phyloP scores from a whole-genome alignment of 2,113 vertebrate genomes.

The Salminus brasiliensis region DNA sequence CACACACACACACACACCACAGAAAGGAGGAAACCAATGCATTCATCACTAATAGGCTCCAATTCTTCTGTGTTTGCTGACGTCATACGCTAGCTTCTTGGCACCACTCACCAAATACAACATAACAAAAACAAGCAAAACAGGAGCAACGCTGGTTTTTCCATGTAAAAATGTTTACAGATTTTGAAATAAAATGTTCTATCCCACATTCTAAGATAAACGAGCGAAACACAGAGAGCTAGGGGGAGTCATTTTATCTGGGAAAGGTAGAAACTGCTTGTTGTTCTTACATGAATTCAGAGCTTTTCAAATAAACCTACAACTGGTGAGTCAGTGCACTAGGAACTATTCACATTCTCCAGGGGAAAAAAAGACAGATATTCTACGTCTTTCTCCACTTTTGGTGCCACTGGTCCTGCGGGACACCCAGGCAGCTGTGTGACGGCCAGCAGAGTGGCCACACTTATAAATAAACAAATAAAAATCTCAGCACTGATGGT shows the following conservation, averaged over 20 bases:
- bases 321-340: neutral
- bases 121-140: neutral
- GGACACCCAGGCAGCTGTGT: neutral
- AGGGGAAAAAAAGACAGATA: neutral
- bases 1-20: too few relatives aligned
- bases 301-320: slow-evolving; percentile 12
- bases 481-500: neutral
- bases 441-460: neutral
- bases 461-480: neutral
- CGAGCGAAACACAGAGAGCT: neutral
- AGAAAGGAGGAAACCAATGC: too few relatives aligned
- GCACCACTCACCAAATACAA: neutral
- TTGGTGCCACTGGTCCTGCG: too few relatives aligned
- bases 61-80: neutral
- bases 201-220: neutral
- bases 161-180: neutral
- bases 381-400: too few relatives aligned
- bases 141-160: neutral
- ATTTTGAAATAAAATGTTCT: slow-evolving; percentile 4
- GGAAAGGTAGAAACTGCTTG: slow-evolving; percentile 20
- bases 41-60: neutral
- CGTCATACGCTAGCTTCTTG: neutral
- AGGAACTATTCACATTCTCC: neutral
- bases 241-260: slow-evolving; percentile 1
- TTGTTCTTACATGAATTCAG: neutral